These are phyloP conservation scores for Acipenser oxyrinchus DNA, from an alignment of 2,797 vertebrate species.

Conservation along the genomic window DNA sequence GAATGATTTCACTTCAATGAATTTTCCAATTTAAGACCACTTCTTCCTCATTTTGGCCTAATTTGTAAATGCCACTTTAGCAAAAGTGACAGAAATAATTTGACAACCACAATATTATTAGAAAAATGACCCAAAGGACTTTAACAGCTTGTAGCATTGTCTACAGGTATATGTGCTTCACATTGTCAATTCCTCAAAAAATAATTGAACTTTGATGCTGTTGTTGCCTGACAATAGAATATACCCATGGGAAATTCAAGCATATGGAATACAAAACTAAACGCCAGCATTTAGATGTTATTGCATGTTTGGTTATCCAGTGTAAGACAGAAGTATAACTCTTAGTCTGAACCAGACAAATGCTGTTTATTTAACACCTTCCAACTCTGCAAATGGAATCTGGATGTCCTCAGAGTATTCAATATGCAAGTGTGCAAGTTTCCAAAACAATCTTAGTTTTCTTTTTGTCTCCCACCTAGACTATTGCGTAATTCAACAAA, in stretches of 20 bases:
- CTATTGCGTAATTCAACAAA: slow-evolving; percentile 21
- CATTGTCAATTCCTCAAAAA: slow-evolving; percentile 29
- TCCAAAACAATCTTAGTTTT: background rate
- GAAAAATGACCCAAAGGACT: slow-evolving; percentile 15
- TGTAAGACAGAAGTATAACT: background rate
- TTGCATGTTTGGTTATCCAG: slow-evolving; percentile 12
- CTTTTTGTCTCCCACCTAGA: slow-evolving; percentile 3
- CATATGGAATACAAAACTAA: slow-evolving; percentile 14
- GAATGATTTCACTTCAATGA: slow-evolving; percentile 57
- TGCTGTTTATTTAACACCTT: slow-evolving; percentile 21
- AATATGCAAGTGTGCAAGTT: background rate
- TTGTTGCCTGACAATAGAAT: slow-evolving; percentile 24
- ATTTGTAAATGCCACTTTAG: slow-evolving; percentile 65
- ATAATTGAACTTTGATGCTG: slow-evolving; percentile 38
- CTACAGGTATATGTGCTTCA: slow-evolving; percentile 25
- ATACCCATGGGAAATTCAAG: slow-evolving; percentile 31
- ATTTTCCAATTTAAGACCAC: slow-evolving; percentile 57
- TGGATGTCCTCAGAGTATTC: background rate
- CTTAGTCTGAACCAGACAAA: background rate
- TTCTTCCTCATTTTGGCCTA: slow-evolving; percentile 54
- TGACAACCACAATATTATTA: slow-evolving; percentile 26
- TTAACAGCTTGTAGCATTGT: slow-evolving; percentile 23
- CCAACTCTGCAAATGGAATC: background rate
- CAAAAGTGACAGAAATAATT: slow-evolving; percentile 51
- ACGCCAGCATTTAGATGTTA: slow-evolving; percentile 5